Evolutionary conservation across 2,797 vertebrate genomes (phyloP).

Genomic region (Serranus cabrilla): DNA sequence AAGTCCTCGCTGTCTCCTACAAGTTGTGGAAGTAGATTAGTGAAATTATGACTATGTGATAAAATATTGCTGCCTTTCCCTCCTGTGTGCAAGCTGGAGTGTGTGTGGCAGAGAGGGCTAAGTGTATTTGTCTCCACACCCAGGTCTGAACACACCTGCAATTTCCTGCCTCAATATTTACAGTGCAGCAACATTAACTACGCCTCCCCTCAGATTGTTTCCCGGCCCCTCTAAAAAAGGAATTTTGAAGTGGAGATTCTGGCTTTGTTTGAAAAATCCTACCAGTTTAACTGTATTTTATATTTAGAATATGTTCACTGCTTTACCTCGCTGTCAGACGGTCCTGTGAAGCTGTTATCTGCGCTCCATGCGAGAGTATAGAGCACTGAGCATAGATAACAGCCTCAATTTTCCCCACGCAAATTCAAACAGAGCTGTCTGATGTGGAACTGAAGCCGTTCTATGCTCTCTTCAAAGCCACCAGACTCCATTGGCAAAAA

Average conservation of each 20-base stretch:
- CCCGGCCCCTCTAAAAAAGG: neutral
- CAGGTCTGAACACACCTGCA: constrained; percentile 80
- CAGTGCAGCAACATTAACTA: constrained; percentile 30
- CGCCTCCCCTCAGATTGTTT: constrained; percentile 16
- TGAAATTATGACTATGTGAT: constrained; percentile 22
- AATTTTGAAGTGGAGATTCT: neutral
- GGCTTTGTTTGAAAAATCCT: neutral
- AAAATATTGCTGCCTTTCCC: constrained; percentile 19
- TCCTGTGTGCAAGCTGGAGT: constrained; percentile 41
- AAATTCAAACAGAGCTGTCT: no score
- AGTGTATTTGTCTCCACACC: constrained; percentile 76
- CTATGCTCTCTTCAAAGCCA: no score
- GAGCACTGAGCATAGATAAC: no score
- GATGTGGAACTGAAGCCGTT: no score
- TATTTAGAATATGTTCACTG: no score
- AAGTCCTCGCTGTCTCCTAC: constrained; percentile 50
- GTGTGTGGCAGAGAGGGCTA: constrained; percentile 45
- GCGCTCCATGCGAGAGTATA: no score
- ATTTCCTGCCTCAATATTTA: constrained; percentile 73
- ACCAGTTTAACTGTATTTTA: no score
- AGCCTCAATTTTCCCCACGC: no score
- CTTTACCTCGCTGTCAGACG: no score
- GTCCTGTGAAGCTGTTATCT: no score
- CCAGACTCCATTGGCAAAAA: no score
- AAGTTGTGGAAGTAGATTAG: constrained; percentile 36